Evolutionary conservation across 2,888 invertebrate genomes (phyloP), one percentile per base, ranked within the genome.

Genomic region (Rhagonycha lutea): DNA sequence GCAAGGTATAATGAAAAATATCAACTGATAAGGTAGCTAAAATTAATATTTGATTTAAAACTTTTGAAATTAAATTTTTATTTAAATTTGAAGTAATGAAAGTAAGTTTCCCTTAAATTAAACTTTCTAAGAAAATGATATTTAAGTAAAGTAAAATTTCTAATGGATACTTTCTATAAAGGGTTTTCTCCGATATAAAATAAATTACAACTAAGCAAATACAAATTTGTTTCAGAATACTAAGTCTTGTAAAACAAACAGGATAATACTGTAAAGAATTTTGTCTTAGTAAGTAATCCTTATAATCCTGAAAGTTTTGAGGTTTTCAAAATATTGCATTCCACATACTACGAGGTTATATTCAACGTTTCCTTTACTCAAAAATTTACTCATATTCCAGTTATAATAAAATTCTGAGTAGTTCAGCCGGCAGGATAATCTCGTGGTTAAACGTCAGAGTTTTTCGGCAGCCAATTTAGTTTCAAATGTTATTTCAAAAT

Each of bases 221-320:
- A 72, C 24, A 47, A 70, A 62, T 63, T 73, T 68, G 12, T n/a
- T 73, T 61, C 23, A 9, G 32, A 70, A 14, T 62, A 61, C 23
- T 60, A 72, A 62, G 29, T 26, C 12, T 62, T 61, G 26, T 23
- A 74, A 14, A 29, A 65, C 63, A 65, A 65, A 65, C 63, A 65
- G 26, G 63, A 65, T 24, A 26, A 23, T 65, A 26, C 18, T 65
- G 63, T 65, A 65, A 65, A 65, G 24, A 65, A 65, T 65, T 65
- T 65, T 65, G 63, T 65, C 63, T 65, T 26, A 26, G 63, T 65
- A 65, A 62, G 24, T 65, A 65, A 65, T 23, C 63, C 63, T 65
- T 65, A n/a, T 65, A 65, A 65, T 24, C 63, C 63, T 65, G 63
- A 65, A 65, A 65, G 63, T 65, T 65, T 65, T 65, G 26, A 65